Conservation (phyloP, 2,797 vertebrate genomes). For the Macrochelys suwanniensis region DNA sequence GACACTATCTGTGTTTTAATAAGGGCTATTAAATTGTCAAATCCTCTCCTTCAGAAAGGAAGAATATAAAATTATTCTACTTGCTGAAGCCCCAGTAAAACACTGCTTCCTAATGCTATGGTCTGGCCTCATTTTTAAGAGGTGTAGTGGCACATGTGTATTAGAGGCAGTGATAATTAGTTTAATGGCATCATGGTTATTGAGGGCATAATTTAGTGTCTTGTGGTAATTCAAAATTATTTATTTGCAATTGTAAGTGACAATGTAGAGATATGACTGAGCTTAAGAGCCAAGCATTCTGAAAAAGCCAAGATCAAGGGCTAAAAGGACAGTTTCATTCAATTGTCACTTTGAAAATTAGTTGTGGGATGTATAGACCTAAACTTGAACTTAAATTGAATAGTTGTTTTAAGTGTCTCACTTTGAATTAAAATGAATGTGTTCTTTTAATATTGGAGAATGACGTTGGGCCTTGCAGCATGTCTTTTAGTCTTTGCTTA, state of each 20-base stretch:
- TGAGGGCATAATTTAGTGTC: neutral
- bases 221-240: too few relatives aligned
- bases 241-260: too few relatives aligned
- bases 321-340: neutral
- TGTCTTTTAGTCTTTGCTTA: neutral
- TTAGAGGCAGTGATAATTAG: neutral
- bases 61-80: neutral
- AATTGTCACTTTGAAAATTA: neutral
- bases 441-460: neutral
- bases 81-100: neutral
- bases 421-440: neutral
- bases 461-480: neutral
- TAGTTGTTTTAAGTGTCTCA: too few relatives aligned
- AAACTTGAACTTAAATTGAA: too few relatives aligned
- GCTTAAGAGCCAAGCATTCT: neutral
- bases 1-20: neutral
- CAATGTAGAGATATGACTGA: too few relatives aligned
- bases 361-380: neutral
- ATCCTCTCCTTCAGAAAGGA: too few relatives aligned
- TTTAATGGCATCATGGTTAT: neutral
- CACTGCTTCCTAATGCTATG: neutral
- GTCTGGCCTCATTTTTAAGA: neutral
- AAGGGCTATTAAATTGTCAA: fast-evolving
- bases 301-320: neutral
- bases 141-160: neutral